Evolutionary conservation across 1,140 invertebrate genomes (phyloP), one percentile per base, ranked within the genome.

Genomic region (Heliconius congener): DNA sequence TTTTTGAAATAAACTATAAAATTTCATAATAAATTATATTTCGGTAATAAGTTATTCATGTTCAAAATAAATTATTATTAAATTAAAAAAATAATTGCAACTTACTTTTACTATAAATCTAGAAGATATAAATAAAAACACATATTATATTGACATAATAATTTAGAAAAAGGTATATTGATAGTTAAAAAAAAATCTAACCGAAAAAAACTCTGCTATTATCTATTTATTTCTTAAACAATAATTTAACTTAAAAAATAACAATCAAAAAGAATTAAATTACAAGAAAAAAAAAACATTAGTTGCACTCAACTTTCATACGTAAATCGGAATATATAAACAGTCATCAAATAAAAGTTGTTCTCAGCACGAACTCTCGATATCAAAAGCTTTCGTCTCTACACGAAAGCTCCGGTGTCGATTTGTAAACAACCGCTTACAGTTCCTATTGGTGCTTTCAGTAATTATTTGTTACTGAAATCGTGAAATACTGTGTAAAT

Each of bases 271-370:
- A 5, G 18, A n/a, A 23, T 1, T n/a, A 3, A 60, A 60, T 34
- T 27, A 2, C 9, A 60, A 11, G 34, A 23, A 60, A 60, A 27
- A 11, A 0, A 60, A 2, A 30, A n/a, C 9, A 27, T 66, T 66
- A n/a, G n/a, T 27, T 23, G 27, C 23, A 66, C 1, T 27, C 0
- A 66, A n/a, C 60, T 66, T 66, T 66, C 13, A 13, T 66, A 66
- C 23, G 60, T 66, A 27, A 66, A 66, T 16, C 30, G 0, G 23
- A 30, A 3, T 30, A 30, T 60, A 30, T 66, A 66, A 66, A 66
- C 23, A 66, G 57, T 66, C 23, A 66, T 66, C 57, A 30, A 66
- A 66, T 66, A 66, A 66, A 66, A 66, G 60, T 66, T 66, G 60
- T 1, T 66, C 60, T 66, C 23, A 23, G 60, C 4, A 66, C 23